phyloP scores from a whole-genome alignment of 2,797 vertebrate genomes.

The Poliocrania exsul region DNA sequence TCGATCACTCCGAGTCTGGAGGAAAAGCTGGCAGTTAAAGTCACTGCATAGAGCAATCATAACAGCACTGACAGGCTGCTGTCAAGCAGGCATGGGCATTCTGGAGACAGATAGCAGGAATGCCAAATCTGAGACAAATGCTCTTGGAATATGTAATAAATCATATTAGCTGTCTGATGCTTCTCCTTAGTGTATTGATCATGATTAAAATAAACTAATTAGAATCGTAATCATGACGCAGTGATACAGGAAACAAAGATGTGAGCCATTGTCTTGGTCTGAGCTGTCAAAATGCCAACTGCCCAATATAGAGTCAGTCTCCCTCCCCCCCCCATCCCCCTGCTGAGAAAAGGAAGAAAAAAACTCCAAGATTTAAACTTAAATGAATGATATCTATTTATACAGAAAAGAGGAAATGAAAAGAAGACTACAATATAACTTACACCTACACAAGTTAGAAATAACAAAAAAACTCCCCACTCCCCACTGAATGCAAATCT shows the following conservation, averaged over 20 bases:
- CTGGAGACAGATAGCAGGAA: constrained; percentile 28
- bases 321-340: too few species aligned
- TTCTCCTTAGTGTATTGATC: constrained; percentile 45
- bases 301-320: too few species aligned
- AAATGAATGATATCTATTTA: too few species aligned
- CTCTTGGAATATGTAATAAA: constrained; percentile 53
- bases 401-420: too few species aligned
- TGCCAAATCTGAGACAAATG: constrained; percentile 48
- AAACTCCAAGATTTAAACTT: too few species aligned
- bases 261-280: neutral
- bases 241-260: neutral
- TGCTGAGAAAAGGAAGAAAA: too few species aligned
- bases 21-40: constrained; percentile 42
- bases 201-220: constrained; percentile 70
- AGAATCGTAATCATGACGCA: neutral
- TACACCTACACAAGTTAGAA: too few species aligned
- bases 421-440: too few species aligned
- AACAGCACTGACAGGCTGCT: constrained; percentile 56
- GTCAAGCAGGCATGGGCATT: constrained; percentile 28
- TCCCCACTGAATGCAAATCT: too few species aligned
- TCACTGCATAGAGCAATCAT: constrained; percentile 16
- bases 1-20: neutral
- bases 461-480: too few species aligned
- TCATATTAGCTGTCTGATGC: constrained; percentile 25
- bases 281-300: too few species aligned